Percentiles rank a stretch among this genome's conserved stretches.
Evolutionary conservation across 1,140 invertebrate species (phyloP).

Genomic region (Meloidogyne hapla): DNA sequence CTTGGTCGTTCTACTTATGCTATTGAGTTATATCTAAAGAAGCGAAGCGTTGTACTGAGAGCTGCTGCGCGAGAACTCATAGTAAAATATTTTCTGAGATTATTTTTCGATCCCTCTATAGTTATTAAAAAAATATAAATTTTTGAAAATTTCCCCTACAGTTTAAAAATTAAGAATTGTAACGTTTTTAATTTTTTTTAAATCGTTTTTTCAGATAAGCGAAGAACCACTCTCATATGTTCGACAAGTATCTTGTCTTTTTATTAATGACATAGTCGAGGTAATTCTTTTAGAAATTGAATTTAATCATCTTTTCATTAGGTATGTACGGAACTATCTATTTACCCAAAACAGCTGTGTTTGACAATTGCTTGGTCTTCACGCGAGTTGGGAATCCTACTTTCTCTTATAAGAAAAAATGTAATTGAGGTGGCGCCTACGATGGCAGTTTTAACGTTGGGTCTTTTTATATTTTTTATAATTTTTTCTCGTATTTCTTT

Average conservation of each 20-base stretch:
- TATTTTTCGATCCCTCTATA: not conserved
- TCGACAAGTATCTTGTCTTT: slow-evolving; percentile 78
- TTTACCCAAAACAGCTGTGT: slow-evolving; percentile 67
- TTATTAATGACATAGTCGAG: slow-evolving; percentile 82
- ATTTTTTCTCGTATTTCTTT: too few relatives aligned
- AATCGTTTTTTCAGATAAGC: slow-evolving; percentile 71
- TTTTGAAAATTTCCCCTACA: too few relatives aligned
- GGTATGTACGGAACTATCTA: slow-evolving; percentile 80
- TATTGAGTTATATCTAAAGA: slow-evolving; percentile 80
- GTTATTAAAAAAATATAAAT: too few relatives aligned
- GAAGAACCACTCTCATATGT: slow-evolving; percentile 82
- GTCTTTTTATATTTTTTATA: not conserved
- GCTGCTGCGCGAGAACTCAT: slow-evolving; percentile 81
- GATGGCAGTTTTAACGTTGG: slow-evolving; percentile 37
- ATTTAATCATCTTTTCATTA: not conserved
- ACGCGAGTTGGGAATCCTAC: slow-evolving; percentile 76
- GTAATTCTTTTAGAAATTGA: not conserved
- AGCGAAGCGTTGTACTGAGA: slow-evolving; percentile 79
- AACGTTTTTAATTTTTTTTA: too few relatives aligned
- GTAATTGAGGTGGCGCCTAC: slow-evolving; percentile 78
- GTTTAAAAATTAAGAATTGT: too few relatives aligned
- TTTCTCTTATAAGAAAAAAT: slow-evolving; percentile 81
- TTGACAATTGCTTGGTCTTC: slow-evolving; percentile 58
- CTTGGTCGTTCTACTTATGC: slow-evolving; percentile 67
- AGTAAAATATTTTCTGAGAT: too few relatives aligned